Percentiles rank a stretch among this genome's conserved stretches.
These are phyloP conservation scores for Enoplosus armatus DNA, from an alignment of 2,797 vertebrate genomes.

Conservation along the genomic window DNA sequence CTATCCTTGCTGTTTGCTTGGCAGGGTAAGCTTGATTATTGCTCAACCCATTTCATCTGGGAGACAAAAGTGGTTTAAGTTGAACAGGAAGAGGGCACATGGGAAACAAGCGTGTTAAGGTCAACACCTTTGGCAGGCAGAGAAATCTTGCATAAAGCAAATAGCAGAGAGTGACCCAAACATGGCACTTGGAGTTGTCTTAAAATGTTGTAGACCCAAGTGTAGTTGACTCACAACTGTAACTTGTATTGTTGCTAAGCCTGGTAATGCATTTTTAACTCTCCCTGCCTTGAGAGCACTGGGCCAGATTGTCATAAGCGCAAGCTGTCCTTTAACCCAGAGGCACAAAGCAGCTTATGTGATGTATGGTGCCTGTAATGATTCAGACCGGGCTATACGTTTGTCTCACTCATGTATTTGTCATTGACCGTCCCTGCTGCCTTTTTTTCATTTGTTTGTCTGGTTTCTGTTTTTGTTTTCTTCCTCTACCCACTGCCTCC, in stretches of 20 bases:
- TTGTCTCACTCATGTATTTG: constrained; percentile 39
- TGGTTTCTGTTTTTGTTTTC: constrained; percentile 24
- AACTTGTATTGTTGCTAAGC: constrained; percentile 45
- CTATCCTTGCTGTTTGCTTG: constrained; percentile 15
- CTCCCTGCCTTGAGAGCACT: constrained; percentile 31
- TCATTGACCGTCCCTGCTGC: constrained; percentile 31
- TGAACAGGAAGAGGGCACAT: constrained; percentile 19
- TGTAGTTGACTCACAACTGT: constrained; percentile 31
- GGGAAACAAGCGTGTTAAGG: constrained; percentile 29
- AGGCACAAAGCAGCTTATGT: constrained; percentile 51
- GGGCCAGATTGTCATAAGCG: constrained; percentile 51
- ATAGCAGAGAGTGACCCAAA: constrained; percentile 19
- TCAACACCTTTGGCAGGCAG: constrained; percentile 39
- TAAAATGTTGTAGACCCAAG: constrained; percentile 28
- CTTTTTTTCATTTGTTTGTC: constrained; percentile 43
- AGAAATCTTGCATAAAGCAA: constrained; percentile 23
- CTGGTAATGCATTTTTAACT: constrained; percentile 63
- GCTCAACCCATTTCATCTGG: constrained; percentile 36
- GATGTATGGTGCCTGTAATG: constrained; percentile 32
- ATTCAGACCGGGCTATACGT: constrained; percentile 30
- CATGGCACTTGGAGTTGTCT: constrained; percentile 11
- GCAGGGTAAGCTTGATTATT: constrained; percentile 36
- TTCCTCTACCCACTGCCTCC: not conserved
- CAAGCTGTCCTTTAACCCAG: constrained; percentile 53
- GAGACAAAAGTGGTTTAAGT: constrained; percentile 21